Evolutionary conservation across 2,797 vertebrate genomes (phyloP), one percentile per base, ranked within the genome.

Genomic region (Synaphobranchus kaupii): DNA sequence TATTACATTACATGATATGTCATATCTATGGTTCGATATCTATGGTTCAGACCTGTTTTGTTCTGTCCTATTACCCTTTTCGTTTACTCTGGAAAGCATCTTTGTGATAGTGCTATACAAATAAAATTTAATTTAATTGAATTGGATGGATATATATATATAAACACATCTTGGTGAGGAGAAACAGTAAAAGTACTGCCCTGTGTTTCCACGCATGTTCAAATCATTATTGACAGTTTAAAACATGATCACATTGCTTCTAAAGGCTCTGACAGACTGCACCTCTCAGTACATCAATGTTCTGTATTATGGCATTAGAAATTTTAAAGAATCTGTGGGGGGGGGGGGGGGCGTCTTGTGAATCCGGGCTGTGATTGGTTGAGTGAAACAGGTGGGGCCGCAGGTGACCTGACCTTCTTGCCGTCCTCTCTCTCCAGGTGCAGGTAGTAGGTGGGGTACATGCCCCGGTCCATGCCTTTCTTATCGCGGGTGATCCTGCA

Each of bases 371-470:
- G 25, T 68, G 31, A 73, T 13, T 34, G 68, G 31, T 22, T 73
- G 31, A 81, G 22, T 48, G 52, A 28, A 34, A 15, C 2, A 17
- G 39, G 12, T 17, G 56, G n/a, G n/a, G 63, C 63, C 47, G 20
- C 47, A 20, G 0, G 1, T 1, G 12, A 22, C 89, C 91, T 93
- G 90, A 97, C 96, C 96, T 97, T 97, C 95, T 97, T 97, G 90
- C 96, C 95, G 44, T 97, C 96, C 92, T 97, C 96, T 58, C 96
- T 95, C 93, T 97, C 96, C 91, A 97, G 91, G 89, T 97, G 96
- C 93, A 97, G 94, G 89, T 97, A 97, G 93, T 97, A 97, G 86
- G 96, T 97, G 83, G 96, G 96, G 91, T 96, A 97, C 95, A 97
- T 97, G 90, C 96, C 96, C 88, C 96, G 93, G 90, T 97, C 96